Base-by-base conservation (phyloP, 1,140 invertebrate genomes). In the Meloidogyne exigua region DNA sequence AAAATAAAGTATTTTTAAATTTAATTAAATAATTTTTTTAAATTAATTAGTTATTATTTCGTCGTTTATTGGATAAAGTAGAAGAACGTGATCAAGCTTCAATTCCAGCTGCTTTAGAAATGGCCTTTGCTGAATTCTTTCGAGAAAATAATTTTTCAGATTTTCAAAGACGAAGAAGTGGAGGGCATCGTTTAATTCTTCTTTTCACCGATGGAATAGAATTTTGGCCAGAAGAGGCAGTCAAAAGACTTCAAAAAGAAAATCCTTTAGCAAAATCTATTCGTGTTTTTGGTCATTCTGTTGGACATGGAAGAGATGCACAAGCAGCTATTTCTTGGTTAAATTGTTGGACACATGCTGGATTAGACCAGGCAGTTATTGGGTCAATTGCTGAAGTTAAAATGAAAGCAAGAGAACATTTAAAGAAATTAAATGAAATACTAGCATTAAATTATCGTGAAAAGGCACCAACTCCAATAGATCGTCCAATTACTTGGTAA, bases 121-220 rank as follows among this genome's bases (percentile, higher is more conserved):
- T 76, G 62, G 85, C 77, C 25, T 76, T 86, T 36, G 69, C 71
- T 36, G 68, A 82, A 62, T 79, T 88, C 62, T 64, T 82, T 28
- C 67, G 11, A 42, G 68, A 44, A 44, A 36, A 23, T 44, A 68
- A 18, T 26, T 68, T 21, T 39, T 13, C n/a, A 26, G 10, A 65
- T 75, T 26, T 74, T 1, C n/a, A n/a, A n/a, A n/a, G n/a, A n/a
- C 77, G 21, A 21, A 44, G 64, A 36, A 68, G 78, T 67, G 85
- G 84, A 44, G 86, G 86, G 1, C 85, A 87, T 73, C 80, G 82
- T 66, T 25, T 87, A 10, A 68, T 87, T 13, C 76, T 87, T 26
- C 78, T 87, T 2, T 87, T 87, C 67, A 86, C 86, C 11, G 85
- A 87, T 78, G 85, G 85, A 39, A 76, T 87, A 26, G 85, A 87